Conservation (phyloP, 2,113 vertebrate genomes). For the Plecotus auritus region DNA sequence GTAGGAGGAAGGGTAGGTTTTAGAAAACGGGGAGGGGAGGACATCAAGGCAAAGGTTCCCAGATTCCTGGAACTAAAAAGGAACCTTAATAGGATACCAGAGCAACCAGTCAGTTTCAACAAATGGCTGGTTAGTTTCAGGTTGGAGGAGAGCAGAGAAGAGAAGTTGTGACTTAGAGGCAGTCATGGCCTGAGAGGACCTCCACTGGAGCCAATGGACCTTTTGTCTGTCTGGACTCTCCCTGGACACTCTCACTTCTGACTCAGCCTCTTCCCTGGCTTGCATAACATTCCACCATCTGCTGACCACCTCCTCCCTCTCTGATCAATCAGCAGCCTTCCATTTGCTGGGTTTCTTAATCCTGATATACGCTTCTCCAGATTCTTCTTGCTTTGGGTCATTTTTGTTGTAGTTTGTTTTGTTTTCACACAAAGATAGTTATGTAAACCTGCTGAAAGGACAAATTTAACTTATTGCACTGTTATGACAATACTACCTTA, state of each 20-base stretch:
- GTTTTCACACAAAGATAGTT: neutral
- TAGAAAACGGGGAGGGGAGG: neutral
- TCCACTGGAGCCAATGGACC: neutral
- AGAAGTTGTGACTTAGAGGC: neutral
- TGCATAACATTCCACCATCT: neutral
- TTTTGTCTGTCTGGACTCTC: neutral
- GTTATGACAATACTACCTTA: neutral
- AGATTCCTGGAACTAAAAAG: neutral
- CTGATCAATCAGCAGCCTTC: neutral
- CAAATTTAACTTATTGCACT: neutral
- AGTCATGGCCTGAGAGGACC: neutral
- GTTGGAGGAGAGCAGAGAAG: neutral
- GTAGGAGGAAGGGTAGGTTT: neutral
- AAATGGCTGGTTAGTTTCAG: neutral
- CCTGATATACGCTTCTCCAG: neutral
- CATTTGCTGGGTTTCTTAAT: neutral
- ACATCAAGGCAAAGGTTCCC: neutral
- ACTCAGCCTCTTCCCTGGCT: neutral
- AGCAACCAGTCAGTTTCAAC: neutral
- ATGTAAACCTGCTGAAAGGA: neutral
- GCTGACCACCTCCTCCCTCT: neutral
- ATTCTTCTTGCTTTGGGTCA: neutral
- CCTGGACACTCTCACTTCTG: neutral
- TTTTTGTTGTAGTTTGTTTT: conserved; percentile 1
- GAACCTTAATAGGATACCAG: neutral